Evolutionary conservation across 1,140 invertebrate genomes (phyloP).

Genomic region (Diabrotica undecimpunctata): DNA sequence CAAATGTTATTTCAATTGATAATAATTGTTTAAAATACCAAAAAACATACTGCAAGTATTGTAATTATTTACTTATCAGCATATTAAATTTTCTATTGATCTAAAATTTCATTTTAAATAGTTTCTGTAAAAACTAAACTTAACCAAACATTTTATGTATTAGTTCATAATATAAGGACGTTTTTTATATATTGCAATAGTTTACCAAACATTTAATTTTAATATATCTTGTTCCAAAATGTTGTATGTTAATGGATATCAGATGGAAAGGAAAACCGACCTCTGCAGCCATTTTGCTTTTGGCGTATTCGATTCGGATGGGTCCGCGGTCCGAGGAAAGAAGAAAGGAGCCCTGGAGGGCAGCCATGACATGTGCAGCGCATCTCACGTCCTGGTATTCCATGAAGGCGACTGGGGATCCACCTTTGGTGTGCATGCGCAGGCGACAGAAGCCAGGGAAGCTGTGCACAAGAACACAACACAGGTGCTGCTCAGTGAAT

Average conservation of each 20-base stretch:
- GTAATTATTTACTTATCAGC: too few relatives aligned
- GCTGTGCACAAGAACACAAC: constrained; percentile 62
- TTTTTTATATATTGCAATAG: too few relatives aligned
- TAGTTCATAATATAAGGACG: too few relatives aligned
- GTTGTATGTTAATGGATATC: background rate
- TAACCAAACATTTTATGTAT: too few relatives aligned
- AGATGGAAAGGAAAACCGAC: constrained; percentile 50
- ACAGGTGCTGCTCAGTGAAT: constrained; percentile 40
- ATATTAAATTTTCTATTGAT: too few relatives aligned
- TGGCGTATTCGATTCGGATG: constrained; percentile 97
- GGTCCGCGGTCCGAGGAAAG: constrained; percentile 91
- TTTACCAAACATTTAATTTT: background rate
- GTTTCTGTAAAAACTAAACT: too few relatives aligned
- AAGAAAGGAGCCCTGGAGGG: constrained; percentile 90
- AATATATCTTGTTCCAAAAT: background rate
- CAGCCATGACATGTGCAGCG: constrained; percentile 84
- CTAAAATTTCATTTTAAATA: too few relatives aligned
- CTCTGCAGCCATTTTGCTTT: constrained; percentile 90
- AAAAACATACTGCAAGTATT: too few relatives aligned
- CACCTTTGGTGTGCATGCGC: constrained; percentile 93
- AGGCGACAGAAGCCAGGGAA: constrained; percentile 95
- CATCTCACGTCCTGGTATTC: constrained; percentile 90
- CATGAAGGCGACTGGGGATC: constrained; percentile 91
- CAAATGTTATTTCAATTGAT: too few relatives aligned
- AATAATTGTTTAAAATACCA: too few relatives aligned